phyloP scores from a whole-genome alignment of 2,113 vertebrate genomes.

The Embiotoca jacksoni region DNA sequence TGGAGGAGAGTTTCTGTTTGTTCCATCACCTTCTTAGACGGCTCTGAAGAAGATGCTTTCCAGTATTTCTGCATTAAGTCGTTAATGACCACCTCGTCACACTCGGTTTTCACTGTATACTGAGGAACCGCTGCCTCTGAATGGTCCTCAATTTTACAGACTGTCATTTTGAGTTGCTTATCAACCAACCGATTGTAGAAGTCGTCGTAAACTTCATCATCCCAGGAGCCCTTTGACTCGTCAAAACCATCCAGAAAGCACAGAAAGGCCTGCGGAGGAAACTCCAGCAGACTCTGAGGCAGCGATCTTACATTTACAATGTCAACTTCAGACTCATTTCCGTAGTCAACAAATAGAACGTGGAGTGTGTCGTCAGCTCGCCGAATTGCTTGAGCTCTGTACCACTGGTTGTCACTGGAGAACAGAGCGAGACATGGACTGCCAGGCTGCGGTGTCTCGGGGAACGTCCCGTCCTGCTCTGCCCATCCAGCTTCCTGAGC shows the following conservation, averaged over 20 bases:
- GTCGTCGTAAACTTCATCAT: conserved; percentile 79
- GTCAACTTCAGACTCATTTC: conserved; percentile 82
- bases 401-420: conserved; percentile 83
- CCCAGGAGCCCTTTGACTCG: conserved; percentile 82
- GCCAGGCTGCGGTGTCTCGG: conserved; percentile 70
- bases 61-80: conserved; percentile 85
- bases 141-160: conserved; percentile 66
- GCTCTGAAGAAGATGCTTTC: conserved; percentile 41
- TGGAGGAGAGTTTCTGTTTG: neutral
- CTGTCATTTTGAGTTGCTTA: conserved; percentile 80
- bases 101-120: conserved; percentile 83
- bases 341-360: conserved; percentile 88
- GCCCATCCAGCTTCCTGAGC: conserved; percentile 78
- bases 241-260: conserved; percentile 87
- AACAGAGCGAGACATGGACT: conserved; percentile 86
- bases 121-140: conserved; percentile 69
- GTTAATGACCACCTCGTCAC: conserved; percentile 79
- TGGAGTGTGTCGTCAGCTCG: conserved; percentile 46
- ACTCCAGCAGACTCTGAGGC: conserved; percentile 74
- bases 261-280: conserved; percentile 87
- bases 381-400: conserved; percentile 84
- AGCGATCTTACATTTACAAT: conserved; percentile 78
- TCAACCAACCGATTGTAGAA: conserved; percentile 83
- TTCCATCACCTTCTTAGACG: neutral
- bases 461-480: neutral